These are phyloP conservation scores for Xestia ashworthii DNA, from an alignment of 2,888 invertebrate species.

Conservation along the genomic window DNA sequence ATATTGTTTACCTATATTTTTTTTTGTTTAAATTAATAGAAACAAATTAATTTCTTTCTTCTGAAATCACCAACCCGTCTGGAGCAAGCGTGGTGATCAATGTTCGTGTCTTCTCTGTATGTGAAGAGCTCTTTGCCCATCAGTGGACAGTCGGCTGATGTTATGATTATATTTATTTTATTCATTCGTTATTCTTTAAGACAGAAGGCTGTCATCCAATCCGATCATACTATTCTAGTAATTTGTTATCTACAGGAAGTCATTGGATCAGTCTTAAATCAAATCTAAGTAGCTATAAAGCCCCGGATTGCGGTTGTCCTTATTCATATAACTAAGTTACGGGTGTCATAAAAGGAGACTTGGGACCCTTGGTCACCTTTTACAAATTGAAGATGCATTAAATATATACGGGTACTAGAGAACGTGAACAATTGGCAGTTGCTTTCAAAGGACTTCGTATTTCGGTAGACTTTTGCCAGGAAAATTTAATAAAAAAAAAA, in stretches of 20 bases:
- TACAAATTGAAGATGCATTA: conserved; percentile 12
- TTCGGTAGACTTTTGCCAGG: neutral
- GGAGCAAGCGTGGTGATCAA: neutral
- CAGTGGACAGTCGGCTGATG: neutral
- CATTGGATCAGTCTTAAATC: conserved; percentile 1
- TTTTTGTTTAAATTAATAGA: too few relatives aligned
- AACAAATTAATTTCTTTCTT: too few relatives aligned
- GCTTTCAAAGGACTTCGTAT: neutral
- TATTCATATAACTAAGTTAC: conserved; percentile 40
- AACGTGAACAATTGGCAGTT: neutral
- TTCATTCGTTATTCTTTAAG: too few relatives aligned
- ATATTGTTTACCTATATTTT: too few relatives aligned
- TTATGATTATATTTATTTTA: too few relatives aligned
- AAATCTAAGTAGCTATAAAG: conserved; percentile 28
- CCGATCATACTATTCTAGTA: neutral
- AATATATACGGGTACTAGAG: conserved; percentile 10
- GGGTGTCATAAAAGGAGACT: conserved; percentile 26
- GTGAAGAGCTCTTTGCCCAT: neutral
- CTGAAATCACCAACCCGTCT: too few relatives aligned
- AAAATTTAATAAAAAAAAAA: too few relatives aligned
- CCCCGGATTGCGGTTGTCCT: conserved; percentile 4
- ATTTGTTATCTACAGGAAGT: neutral
- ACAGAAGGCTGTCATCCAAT: neutral
- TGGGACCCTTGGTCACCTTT: conserved; percentile 20
- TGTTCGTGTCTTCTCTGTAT: neutral